phyloP scores from a whole-genome alignment of 2,888 invertebrate species.

The Danaus chrysippus region DNA sequence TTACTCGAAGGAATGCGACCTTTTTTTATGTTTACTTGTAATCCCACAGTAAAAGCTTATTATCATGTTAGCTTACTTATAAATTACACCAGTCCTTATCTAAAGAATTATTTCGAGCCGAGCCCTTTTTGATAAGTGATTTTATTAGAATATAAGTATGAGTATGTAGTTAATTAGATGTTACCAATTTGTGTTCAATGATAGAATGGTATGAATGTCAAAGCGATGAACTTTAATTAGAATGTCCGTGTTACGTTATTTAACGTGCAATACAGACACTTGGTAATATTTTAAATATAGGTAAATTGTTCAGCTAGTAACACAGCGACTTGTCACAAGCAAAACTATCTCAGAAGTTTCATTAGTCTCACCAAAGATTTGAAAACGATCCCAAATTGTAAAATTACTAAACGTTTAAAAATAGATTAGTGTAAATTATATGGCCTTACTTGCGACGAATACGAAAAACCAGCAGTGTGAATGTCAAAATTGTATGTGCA shows the following conservation, averaged over 20 bases:
- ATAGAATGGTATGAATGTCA: slow-evolving; percentile 77
- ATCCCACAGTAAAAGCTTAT: slow-evolving; percentile 61
- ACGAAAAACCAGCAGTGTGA: slow-evolving; percentile 78
- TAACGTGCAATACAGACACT: slow-evolving; percentile 71
- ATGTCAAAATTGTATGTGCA: slow-evolving; percentile 78
- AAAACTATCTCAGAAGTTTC: slow-evolving; percentile 66
- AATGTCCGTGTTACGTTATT: slow-evolving; percentile 76
- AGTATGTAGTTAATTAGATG: slow-evolving; percentile 68
- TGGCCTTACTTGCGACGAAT: slow-evolving; percentile 79
- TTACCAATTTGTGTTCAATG: slow-evolving; percentile 69
- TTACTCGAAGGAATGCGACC: slow-evolving; percentile 52
- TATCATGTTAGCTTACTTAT: slow-evolving; percentile 67
- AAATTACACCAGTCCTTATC: slow-evolving; percentile 68
- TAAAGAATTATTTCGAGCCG: slow-evolving; percentile 64
- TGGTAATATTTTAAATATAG: slow-evolving; percentile 43
- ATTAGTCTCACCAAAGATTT: slow-evolving; percentile 74
- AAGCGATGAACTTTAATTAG: slow-evolving; percentile 78
- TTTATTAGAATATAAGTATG: slow-evolving; percentile 69
- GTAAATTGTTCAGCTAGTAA: slow-evolving; percentile 60
- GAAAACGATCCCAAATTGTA: slow-evolving; percentile 74
- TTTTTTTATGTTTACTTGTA: slow-evolving; percentile 50
- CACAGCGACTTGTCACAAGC: slow-evolving; percentile 65
- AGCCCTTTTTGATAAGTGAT: slow-evolving; percentile 73
- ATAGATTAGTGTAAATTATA: slow-evolving; percentile 79
- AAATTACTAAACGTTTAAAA: slow-evolving; percentile 79